Base-by-base conservation (phyloP, 2,797 vertebrate genomes). In the Carapus acus region DNA sequence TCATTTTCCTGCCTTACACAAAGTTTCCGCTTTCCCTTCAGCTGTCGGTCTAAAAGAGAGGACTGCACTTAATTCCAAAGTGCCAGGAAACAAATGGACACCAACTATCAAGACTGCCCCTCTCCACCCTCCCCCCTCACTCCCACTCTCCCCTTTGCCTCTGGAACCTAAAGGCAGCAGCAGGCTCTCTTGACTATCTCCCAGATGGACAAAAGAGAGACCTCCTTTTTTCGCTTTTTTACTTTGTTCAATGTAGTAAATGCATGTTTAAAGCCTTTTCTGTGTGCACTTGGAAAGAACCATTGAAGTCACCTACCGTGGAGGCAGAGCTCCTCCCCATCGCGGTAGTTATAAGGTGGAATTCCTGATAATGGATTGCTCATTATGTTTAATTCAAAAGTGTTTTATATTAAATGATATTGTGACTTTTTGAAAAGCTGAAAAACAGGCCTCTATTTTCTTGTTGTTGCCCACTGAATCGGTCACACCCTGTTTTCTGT, bases 371-470 rank as follows among this genome's bases (percentile, higher is more conserved):
- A 54, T 51, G 60, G 81, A 86, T 80, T 74, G 79, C 76, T 81
- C 77, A 75, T 67, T 73, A 78, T 77, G 82, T 85, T 80, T 76
- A 82, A 82, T 86, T 83, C 74, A 83, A 82, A 87, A 79, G 77
- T 85, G 86, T 90, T 90, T 89, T 89, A 88, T 88, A 88, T 88
- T 87, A 89, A 89, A 89, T 85, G 72, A 85, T 86, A 87, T 85
- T 85, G 86, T 89, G 85, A 88, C 79, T 89, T 89, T 86, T 88
- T 85, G 80, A 85, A 87, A 85, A 77, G 74, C 82, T 66, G 58
- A 83, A 60, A 59, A 48, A 71, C 40, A 45, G 63, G 61, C 79
- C 61, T 69, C 19, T 59, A 57, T 74, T 67, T 75, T 63, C 53
- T 74, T 76, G 44, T 45, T 63, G 54, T 62, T 23, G 70, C 33